Conservation (phyloP, 1,140 invertebrate species). For the Gonioctena quinquepunctata region DNA sequence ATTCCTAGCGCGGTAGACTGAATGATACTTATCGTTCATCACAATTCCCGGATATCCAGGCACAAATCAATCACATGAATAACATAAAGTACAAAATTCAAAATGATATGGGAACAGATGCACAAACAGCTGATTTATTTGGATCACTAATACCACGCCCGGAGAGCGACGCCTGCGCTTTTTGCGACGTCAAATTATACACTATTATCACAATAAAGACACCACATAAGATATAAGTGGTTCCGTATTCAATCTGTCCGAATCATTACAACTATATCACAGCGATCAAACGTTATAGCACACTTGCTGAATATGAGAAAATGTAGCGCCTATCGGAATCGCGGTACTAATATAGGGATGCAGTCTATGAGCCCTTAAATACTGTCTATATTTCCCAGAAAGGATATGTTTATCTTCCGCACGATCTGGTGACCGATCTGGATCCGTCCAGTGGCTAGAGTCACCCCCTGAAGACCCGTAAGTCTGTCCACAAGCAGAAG, state of each 20-base stretch:
- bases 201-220: constrained; percentile 55
- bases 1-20: background rate
- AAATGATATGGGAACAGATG: background rate
- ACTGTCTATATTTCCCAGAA: constrained; percentile 61
- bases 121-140: constrained; percentile 49
- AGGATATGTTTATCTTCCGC: constrained; percentile 57
- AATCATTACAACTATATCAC: constrained; percentile 47
- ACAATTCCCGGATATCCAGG: background rate
- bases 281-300: constrained; percentile 63
- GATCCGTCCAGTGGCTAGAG: constrained; percentile 50
- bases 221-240: constrained; percentile 35
- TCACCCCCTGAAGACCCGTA: constrained; percentile 43
- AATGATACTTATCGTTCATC: background rate
- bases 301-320: constrained; percentile 61
- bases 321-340: constrained; percentile 56
- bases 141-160: constrained; percentile 54
- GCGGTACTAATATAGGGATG: constrained; percentile 59
- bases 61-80: background rate
- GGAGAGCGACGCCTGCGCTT: constrained; percentile 45
- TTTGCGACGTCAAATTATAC: constrained; percentile 45
- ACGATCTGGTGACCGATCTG: constrained; percentile 50
- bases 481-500: constrained; percentile 38
- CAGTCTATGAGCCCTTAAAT: constrained; percentile 60
- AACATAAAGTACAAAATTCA: background rate
- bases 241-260: constrained; percentile 28